phyloP scores from a whole-genome alignment of 2,797 vertebrate species.

The Sphenodon punctatus region DNA sequence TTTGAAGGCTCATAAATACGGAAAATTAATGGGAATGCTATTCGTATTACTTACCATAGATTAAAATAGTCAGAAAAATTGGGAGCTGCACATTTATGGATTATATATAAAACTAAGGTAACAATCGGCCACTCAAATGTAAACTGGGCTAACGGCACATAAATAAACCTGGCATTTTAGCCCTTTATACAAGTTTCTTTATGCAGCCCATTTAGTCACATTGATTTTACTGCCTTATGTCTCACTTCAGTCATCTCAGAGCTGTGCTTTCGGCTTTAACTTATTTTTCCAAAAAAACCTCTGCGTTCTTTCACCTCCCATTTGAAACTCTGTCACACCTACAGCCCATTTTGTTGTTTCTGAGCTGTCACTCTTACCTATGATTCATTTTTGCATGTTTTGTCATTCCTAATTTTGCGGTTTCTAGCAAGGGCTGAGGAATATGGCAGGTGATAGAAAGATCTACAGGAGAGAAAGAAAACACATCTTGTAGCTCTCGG shows the following conservation, averaged over 20 bases:
- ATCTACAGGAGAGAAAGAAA: conserved; percentile 35
- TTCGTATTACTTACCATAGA: neutral
- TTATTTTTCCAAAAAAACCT: conserved; percentile 35
- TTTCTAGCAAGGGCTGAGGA: conserved; percentile 58
- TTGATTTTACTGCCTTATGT: neutral
- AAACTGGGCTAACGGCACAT: conserved; percentile 7
- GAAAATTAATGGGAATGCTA: neutral
- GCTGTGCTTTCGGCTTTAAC: neutral
- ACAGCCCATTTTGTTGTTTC: conserved; percentile 58
- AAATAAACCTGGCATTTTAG: neutral
- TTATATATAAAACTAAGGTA: neutral
- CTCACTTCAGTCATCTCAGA: conserved; percentile 20
- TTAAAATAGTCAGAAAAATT: conserved; percentile 4
- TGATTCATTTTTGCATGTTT: conserved; percentile 72
- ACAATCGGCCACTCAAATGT: neutral
- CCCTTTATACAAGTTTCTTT: neutral
- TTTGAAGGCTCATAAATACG: neutral
- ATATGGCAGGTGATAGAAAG: conserved; percentile 61
- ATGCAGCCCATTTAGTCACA: neutral
- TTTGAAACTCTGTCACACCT: conserved; percentile 67
- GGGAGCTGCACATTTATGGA: neutral
- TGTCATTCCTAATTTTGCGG: conserved; percentile 71
- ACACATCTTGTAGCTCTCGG: conserved; percentile 53
- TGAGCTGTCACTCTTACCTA: conserved; percentile 62
- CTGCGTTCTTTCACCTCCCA: conserved; percentile 39